Percentiles rank a stretch among this genome's conserved stretches.
phyloP scores from a whole-genome alignment of 2,888 invertebrate genomes.

The Drosophila lacicola region DNA sequence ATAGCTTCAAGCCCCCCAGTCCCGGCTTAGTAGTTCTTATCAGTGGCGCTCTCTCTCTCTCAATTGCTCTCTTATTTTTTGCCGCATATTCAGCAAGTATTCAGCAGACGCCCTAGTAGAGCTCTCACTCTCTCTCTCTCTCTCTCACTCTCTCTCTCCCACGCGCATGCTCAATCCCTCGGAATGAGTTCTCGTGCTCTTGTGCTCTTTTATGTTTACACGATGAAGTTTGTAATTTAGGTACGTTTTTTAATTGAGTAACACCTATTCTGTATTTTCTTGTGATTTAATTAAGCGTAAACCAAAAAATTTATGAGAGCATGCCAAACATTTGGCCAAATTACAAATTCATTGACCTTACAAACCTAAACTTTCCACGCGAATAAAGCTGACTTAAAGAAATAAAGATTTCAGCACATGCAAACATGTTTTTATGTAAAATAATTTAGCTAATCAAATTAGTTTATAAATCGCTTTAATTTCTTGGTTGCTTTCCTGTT shows the following conservation, averaged over 20 bases:
- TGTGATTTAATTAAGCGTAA: no score
- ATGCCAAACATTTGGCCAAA: neutral
- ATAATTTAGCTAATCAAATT: neutral
- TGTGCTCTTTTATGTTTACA: conserved; percentile 11
- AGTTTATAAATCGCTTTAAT: no score
- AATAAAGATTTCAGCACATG: neutral
- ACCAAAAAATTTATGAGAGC: neutral
- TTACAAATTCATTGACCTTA: neutral
- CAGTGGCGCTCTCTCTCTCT: conserved; percentile 17
- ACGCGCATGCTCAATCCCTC: conserved; percentile 30
- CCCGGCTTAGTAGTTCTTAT: conserved; percentile 39
- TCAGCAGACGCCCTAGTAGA: conserved; percentile 52
- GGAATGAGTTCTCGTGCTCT: neutral
- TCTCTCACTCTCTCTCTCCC: neutral
- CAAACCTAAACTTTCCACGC: no score
- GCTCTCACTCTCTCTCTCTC: neutral
- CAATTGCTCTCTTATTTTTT: conserved; percentile 4
- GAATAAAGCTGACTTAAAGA: neutral
- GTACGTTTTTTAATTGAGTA: no score
- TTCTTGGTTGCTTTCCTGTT: neutral
- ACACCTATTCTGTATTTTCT: no score
- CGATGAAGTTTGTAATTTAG: conserved; percentile 15
- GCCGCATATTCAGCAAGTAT: conserved; percentile 44
- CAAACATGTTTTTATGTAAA: neutral
- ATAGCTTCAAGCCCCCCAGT: conserved; percentile 36